phyloP scores from a whole-genome alignment of 1,140 invertebrate species.

The Nylanderia fulva region DNA sequence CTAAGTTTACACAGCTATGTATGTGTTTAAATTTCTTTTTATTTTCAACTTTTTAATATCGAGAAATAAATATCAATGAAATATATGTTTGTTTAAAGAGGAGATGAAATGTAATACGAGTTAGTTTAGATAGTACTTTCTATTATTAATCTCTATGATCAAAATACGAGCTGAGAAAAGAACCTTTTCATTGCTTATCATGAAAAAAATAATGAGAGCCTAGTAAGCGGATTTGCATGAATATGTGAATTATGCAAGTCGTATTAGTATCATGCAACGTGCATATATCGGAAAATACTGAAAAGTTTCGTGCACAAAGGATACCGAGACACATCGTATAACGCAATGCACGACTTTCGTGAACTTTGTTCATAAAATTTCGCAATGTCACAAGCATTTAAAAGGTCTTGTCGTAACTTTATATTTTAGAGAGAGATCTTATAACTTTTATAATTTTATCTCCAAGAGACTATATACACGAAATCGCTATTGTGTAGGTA shows the following conservation, averaged over 20 bases:
- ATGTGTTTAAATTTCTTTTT: no score
- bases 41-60: no score
- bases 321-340: constrained; percentile 32
- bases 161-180: constrained; percentile 13
- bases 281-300: constrained; percentile 32
- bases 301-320: constrained; percentile 38
- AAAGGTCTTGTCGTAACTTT: constrained; percentile 24
- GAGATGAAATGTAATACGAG: constrained; percentile 3
- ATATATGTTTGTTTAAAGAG: neutral
- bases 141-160: no score
- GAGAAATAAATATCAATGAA: neutral
- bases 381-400: constrained; percentile 36
- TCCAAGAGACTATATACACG: neutral
- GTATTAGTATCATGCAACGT: constrained; percentile 42
- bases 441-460: constrained; percentile 9
- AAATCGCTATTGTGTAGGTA: neutral
- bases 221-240: neutral
- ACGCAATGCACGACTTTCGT: neutral
- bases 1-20: no score
- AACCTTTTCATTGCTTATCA: constrained; percentile 8
- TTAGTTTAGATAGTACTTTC: constrained; percentile 23
- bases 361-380: constrained; percentile 51
- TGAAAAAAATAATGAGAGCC: neutral
- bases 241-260: constrained; percentile 31
- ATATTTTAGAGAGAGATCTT: neutral